These are phyloP conservation scores for Hartigia nigra DNA, from an alignment of 2,888 invertebrate species.

Conservation along the genomic window DNA sequence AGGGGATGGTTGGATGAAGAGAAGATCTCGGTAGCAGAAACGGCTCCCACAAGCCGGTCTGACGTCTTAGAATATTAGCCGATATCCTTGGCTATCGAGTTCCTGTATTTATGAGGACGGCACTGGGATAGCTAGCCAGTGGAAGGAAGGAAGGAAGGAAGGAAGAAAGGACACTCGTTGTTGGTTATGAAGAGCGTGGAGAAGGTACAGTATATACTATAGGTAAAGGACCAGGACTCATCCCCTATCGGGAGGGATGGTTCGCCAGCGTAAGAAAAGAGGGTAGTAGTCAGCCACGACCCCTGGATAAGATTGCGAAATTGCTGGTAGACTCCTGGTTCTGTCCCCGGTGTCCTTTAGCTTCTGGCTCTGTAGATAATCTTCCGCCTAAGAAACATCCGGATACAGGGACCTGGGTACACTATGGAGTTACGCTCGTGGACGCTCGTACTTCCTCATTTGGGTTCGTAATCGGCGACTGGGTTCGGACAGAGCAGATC, in stretches of 20 bases:
- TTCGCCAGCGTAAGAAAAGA: slow-evolving; percentile 20
- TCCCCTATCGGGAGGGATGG: slow-evolving; percentile 31
- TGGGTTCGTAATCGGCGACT: slow-evolving; percentile 40
- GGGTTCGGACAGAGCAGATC: neutral
- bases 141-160: slow-evolving; percentile 7
- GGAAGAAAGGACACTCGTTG: neutral
- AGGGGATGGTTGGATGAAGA: neutral
- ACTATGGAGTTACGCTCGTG: slow-evolving; percentile 43
- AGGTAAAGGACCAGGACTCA: slow-evolving; percentile 21
- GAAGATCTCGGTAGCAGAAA: neutral
- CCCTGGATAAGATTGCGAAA: slow-evolving; percentile 54
- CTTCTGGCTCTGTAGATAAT: slow-evolving; percentile 46
- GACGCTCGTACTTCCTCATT: slow-evolving; percentile 49
- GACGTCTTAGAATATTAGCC: slow-evolving; percentile 49
- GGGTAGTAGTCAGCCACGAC: slow-evolving; percentile 36
- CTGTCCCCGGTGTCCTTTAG: slow-evolving; percentile 59
- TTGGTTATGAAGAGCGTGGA: neutral
- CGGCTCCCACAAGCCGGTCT: slow-evolving; percentile 18
- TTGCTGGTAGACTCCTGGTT: slow-evolving; percentile 31
- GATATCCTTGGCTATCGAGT: slow-evolving; percentile 49
- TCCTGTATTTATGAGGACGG: slow-evolving; percentile 50
- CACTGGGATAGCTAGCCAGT: slow-evolving; percentile 14
- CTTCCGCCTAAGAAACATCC: slow-evolving; percentile 46
- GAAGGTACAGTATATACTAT: neutral
- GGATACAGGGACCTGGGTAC: slow-evolving; percentile 30